These are phyloP conservation scores for Erithacus rubecula DNA, from an alignment of 2,797 vertebrate genomes.

Conservation along the genomic window DNA sequence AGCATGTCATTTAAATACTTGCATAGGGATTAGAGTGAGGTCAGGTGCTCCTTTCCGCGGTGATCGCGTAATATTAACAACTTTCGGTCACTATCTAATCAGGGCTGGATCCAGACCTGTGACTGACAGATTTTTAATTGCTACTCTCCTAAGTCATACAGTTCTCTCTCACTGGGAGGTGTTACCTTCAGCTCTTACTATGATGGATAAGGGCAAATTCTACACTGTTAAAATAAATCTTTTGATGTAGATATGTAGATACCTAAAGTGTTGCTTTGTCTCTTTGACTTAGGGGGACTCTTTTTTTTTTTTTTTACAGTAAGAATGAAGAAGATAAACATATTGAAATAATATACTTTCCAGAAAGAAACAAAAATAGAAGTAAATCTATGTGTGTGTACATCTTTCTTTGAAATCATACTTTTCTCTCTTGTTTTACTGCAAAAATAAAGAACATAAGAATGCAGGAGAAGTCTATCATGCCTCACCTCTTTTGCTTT, in stretches of 20 bases:
- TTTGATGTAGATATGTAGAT: not conserved
- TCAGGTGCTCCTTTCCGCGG: not conserved
- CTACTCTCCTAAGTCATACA: slow-evolving; percentile 21
- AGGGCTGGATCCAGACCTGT: slow-evolving; percentile 21
- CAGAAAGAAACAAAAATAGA: not conserved
- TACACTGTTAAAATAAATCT: not conserved
- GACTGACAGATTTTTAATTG: slow-evolving; percentile 64
- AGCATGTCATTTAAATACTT: not conserved
- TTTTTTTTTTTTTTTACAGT: not conserved
- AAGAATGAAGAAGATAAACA: not conserved
- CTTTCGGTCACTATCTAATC: slow-evolving; percentile 34
- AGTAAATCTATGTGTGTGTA: not conserved
- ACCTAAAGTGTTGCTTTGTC: not conserved
- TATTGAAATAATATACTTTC: not conserved
- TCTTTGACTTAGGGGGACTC: not conserved
- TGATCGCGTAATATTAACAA: slow-evolving; percentile 4
- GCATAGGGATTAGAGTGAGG: not conserved
- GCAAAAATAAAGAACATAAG: slow-evolving; percentile 55
- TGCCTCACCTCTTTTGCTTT: slow-evolving; percentile 73
- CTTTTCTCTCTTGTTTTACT: slow-evolving; percentile 17
- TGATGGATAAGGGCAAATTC: slow-evolving; percentile 26
- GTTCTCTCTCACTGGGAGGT: slow-evolving; percentile 10
- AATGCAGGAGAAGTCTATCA: slow-evolving; percentile 67
- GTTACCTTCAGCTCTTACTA: slow-evolving; percentile 35
- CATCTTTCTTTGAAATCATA: slow-evolving; percentile 11